Evolutionary conservation across 2,888 invertebrate species (phyloP).

Genomic region (Caenorhabditis sulstoni): DNA sequence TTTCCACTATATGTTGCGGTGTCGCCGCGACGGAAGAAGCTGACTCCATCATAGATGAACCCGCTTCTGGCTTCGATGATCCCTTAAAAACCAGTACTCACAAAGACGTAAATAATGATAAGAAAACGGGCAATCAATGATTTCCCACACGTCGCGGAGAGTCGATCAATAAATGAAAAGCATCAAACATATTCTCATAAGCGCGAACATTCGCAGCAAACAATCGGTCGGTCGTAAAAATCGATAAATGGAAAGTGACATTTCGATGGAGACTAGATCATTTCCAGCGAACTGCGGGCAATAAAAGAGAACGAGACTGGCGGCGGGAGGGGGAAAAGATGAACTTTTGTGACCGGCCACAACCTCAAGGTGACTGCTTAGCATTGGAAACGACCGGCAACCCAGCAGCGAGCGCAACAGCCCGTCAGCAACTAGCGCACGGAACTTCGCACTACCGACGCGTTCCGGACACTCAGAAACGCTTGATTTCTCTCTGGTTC

Average conservation of each 20-base stretch:
- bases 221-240: not conserved
- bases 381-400: too few species aligned
- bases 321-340: constrained; percentile 9
- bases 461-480: too few species aligned
- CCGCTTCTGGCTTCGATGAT: not conserved
- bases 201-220: not conserved
- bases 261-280: constrained; percentile 6
- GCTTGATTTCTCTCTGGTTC: too few species aligned
- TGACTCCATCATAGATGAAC: constrained; percentile 29
- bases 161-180: too few species aligned
- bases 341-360: constrained; percentile 13
- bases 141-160: too few species aligned
- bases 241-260: constrained; percentile 19
- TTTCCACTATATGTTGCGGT: constrained; percentile 13
- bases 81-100: too few species aligned
- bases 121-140: too few species aligned
- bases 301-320: constrained; percentile 17
- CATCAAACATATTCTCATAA: constrained; percentile 14
- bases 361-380: too few species aligned
- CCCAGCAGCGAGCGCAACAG: too few species aligned
- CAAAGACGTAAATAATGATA: too few species aligned
- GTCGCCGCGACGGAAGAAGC: constrained; percentile 16
- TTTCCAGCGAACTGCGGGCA: constrained; percentile 27
- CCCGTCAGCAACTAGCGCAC: too few species aligned
- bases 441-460: too few species aligned